Conservation (phyloP, 2,888 invertebrate genomes). For the Athrips mouffetella region DNA sequence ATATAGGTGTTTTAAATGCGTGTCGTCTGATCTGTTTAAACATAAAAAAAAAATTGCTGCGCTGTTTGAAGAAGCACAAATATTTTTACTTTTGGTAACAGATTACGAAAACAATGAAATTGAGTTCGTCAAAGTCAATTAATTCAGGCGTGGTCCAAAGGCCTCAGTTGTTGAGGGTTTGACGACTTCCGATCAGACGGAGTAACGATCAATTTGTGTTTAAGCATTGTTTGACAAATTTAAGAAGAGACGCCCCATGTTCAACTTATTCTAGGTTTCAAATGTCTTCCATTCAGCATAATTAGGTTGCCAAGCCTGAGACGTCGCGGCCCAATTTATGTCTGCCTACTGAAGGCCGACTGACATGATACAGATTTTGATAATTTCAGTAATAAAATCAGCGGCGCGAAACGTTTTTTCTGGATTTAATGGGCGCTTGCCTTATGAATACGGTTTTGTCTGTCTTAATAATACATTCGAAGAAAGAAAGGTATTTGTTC, state of each 20-base stretch:
- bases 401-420: conserved; percentile 36
- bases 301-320: neutral
- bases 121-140: conserved; percentile 29
- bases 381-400: conserved; percentile 47
- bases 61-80: too few species aligned
- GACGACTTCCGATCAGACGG: conserved; percentile 33
- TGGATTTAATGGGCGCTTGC: conserved; percentile 39
- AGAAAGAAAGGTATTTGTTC: conserved; percentile 8
- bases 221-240: neutral
- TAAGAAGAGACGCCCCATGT: neutral
- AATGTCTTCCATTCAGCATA: neutral
- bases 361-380: conserved; percentile 28
- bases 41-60: too few species aligned
- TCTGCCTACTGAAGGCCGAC: neutral
- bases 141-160: conserved; percentile 28
- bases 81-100: neutral
- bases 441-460: conserved; percentile 6
- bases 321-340: neutral
- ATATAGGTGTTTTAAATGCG: too few species aligned
- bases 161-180: conserved; percentile 31
- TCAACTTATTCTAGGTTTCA: neutral
- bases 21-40: too few species aligned
- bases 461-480: conserved; percentile 4
- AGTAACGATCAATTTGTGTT: conserved; percentile 7
- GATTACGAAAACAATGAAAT: conserved; percentile 24